Evolutionary conservation across 1,140 invertebrate species (phyloP).

Genomic region (Penaeus japonicus): DNA sequence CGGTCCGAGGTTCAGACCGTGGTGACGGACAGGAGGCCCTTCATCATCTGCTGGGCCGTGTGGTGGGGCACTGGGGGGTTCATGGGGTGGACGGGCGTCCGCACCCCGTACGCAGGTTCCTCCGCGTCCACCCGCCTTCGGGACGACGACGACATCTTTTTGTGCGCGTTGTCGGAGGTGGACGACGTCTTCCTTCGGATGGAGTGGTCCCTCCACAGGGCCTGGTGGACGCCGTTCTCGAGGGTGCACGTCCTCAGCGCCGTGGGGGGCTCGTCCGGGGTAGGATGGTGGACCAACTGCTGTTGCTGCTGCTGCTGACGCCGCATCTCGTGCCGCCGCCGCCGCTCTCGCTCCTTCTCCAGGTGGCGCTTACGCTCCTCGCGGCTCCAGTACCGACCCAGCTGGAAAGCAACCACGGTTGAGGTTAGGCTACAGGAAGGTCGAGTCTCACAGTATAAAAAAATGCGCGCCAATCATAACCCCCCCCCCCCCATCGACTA

Average conservation of each 20-base stretch:
- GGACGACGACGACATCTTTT: not conserved
- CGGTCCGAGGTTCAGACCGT: constrained; percentile 28
- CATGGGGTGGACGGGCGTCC: constrained; percentile 11
- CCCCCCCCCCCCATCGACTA: no score
- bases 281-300: not conserved
- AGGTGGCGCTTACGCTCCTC: constrained; percentile 80
- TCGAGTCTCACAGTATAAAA: no score
- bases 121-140: constrained; percentile 28
- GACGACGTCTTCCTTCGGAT: constrained; percentile 42
- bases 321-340: constrained; percentile 66
- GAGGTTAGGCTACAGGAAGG: not conserved
- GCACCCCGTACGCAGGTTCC: constrained; percentile 2
- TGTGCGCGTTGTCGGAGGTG: constrained; percentile 22
- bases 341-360: constrained; percentile 74
- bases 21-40: constrained; percentile 45
- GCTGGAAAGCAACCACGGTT: constrained; percentile 62
- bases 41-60: constrained; percentile 34
- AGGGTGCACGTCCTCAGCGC: constrained; percentile 40
- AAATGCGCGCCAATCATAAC: no score
- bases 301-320: constrained; percentile 55
- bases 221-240: constrained; percentile 54
- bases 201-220: constrained; percentile 52
- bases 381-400: constrained; percentile 81
- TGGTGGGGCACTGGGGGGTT: constrained; percentile 38
- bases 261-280: constrained; percentile 3